A percentile compares a stretch with the other conserved stretches of the same genome.
phyloP scores from a whole-genome alignment of 2,888 invertebrate genomes.

The Aphodius granarius region DNA sequence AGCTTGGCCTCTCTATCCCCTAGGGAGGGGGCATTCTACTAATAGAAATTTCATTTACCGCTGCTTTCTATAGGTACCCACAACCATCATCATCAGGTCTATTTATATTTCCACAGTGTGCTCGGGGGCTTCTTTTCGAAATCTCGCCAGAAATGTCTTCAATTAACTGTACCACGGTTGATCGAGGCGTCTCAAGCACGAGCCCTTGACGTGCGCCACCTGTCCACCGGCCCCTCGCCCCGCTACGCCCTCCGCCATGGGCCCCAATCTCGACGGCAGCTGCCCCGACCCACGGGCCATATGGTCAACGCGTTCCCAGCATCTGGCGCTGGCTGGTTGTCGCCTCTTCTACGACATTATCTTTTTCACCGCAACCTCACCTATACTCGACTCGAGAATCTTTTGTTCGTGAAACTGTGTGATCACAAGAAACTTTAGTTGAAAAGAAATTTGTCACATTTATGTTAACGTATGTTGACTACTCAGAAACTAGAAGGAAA shows the following conservation, averaged over 20 bases:
- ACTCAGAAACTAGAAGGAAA: no score
- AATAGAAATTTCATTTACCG: not conserved
- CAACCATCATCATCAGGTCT: not conserved
- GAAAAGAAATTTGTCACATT: no score
- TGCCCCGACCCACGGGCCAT: conserved; percentile 31
- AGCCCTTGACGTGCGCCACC: conserved; percentile 31
- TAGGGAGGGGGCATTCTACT: not conserved
- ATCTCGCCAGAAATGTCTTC: not conserved
- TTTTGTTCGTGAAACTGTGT: not conserved
- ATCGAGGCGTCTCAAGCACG: conserved; percentile 14
- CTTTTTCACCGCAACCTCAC: not conserved
- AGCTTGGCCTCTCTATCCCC: not conserved
- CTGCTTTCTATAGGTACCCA: not conserved
- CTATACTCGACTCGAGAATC: not conserved
- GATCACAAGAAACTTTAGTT: no score
- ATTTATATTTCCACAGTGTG: not conserved
- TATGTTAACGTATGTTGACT: no score
- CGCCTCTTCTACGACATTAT: conserved; percentile 10
- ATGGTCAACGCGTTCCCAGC: conserved; percentile 33
- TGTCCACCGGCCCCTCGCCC: conserved; percentile 23
- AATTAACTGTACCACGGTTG: conserved; percentile 16
- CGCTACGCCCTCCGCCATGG: not conserved
- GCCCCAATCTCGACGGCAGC: conserved; percentile 34
- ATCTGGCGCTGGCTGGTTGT: conserved; percentile 24
- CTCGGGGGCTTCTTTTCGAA: not conserved